Evolutionary conservation across 2,113 vertebrate genomes (phyloP).

Genomic region (Dipodomys ordii): DNA sequence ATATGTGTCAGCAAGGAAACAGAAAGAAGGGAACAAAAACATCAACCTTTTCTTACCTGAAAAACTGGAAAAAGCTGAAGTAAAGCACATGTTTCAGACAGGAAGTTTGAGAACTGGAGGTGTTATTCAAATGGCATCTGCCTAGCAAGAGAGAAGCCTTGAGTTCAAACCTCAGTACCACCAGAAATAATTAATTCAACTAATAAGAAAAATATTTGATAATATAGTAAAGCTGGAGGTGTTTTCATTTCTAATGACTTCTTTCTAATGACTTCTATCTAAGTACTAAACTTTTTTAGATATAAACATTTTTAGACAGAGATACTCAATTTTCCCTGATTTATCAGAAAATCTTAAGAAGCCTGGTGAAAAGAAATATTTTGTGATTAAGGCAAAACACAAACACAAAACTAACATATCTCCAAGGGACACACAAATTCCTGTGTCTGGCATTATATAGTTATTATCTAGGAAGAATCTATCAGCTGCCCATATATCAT

Average conservation of each 20-base stretch:
- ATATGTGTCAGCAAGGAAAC: neutral
- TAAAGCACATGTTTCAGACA: neutral
- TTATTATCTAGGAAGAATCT: slow-evolving; percentile 17
- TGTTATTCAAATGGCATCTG: too few relatives aligned
- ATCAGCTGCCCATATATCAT: neutral
- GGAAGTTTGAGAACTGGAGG: neutral
- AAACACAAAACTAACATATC: neutral
- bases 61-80: neutral
- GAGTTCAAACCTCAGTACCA: too few relatives aligned
- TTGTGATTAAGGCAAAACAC: slow-evolving; percentile 15
- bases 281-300: slow-evolving; percentile 3
- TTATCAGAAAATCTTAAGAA: slow-evolving; percentile 35
- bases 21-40: slow-evolving; percentile 22
- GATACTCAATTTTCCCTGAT: slow-evolving; percentile 17
- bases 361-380: slow-evolving; percentile 24
- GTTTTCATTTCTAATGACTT: slow-evolving; percentile 49
- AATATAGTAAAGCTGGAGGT: neutral
- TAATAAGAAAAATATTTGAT: slow-evolving; percentile 37
- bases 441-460: neutral
- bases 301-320: slow-evolving; percentile 1
- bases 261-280: slow-evolving; percentile 21
- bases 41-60: neutral
- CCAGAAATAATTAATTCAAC: neutral
- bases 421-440: neutral
- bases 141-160: too few relatives aligned